Conservation (phyloP, 2,797 vertebrate genomes). For the Limosa lapponica region DNA sequence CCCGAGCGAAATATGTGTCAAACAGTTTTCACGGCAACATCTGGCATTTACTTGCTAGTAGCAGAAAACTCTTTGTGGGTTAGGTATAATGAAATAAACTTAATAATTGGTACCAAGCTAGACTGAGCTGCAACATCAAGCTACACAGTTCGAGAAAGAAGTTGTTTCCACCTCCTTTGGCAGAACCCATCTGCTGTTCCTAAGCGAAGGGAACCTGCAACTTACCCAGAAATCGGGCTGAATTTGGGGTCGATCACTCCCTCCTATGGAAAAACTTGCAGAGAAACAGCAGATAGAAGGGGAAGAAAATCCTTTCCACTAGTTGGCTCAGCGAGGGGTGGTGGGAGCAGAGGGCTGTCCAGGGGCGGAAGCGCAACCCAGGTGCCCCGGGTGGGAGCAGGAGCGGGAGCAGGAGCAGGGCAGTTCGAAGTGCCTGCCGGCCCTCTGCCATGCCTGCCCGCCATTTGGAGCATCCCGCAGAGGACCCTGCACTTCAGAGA, state of each 20-base stretch:
- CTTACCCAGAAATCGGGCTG: not conserved
- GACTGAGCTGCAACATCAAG: not conserved
- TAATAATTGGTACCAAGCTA: not conserved
- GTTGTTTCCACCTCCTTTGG: not conserved
- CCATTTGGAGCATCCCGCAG: not conserved
- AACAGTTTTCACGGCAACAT: not conserved
- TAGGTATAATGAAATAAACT: not conserved
- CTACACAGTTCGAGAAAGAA: not conserved
- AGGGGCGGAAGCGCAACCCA: fast-evolving
- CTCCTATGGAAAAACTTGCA: not conserved
- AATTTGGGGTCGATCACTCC: not conserved
- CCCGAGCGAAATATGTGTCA: fast-evolving
- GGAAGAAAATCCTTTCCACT: not conserved
- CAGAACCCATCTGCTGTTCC: not conserved
- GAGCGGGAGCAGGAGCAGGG: fast-evolving
- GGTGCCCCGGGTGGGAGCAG: fast-evolving
- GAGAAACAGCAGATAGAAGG: not conserved
- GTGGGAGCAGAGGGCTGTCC: not conserved
- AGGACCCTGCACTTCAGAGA: not conserved
- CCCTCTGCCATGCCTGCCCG: not conserved
- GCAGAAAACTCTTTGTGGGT: not conserved
- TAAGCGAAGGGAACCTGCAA: not conserved
- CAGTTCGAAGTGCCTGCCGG: not conserved
- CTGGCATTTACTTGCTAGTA: not conserved
- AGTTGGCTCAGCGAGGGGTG: not conserved